These are phyloP conservation scores for Baccha elongata DNA, from an alignment of 2,888 invertebrate genomes.

Conservation along the genomic window DNA sequence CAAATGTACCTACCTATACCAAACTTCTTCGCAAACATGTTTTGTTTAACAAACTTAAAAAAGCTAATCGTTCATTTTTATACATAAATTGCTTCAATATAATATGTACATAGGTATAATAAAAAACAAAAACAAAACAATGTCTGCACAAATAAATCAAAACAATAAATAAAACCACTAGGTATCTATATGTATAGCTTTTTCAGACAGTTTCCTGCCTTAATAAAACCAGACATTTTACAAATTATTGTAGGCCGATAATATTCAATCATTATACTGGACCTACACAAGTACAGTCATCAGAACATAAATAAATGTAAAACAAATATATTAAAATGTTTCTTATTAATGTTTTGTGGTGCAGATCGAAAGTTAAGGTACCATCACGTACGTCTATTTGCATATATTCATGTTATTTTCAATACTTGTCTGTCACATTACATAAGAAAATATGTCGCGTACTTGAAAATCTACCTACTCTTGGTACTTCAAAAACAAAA, in stretches of 20 bases:
- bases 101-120: too few relatives aligned
- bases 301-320: too few relatives aligned
- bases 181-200: neutral
- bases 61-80: neutral
- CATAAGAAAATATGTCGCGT: neutral
- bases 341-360: neutral
- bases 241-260: too few relatives aligned
- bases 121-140: conserved; percentile 1
- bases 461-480: neutral
- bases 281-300: too few relatives aligned
- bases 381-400: neutral
- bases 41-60: too few relatives aligned
- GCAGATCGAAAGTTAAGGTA: neutral
- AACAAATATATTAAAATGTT: too few relatives aligned
- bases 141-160: neutral
- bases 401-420: neutral
- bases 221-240: neutral
- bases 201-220: neutral
- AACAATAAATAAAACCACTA: neutral
- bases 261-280: too few relatives aligned
- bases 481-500: conserved; percentile 47
- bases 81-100: neutral
- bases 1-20: neutral
- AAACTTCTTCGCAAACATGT: conserved; percentile 19
- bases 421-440: neutral